Evolutionary conservation across 2,888 invertebrate genomes (phyloP).

Genomic region (Acrocera orbiculus): DNA sequence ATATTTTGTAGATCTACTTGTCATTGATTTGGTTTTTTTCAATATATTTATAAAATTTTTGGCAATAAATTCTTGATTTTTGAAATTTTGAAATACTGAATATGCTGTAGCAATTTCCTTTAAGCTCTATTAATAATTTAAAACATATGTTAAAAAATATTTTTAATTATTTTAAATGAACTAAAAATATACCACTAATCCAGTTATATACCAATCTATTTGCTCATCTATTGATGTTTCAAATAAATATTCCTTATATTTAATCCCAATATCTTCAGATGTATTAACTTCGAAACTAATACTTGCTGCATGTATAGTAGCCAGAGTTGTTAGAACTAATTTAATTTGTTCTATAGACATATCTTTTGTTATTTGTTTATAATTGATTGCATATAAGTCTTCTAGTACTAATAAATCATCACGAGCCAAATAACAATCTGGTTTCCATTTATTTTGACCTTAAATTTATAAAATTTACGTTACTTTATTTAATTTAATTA

Average conservation of each 20-base stretch:
- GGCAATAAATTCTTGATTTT: conserved; percentile 17
- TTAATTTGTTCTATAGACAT: conserved; percentile 20
- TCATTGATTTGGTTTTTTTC: conserved; percentile 20
- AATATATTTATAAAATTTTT: conserved; percentile 18
- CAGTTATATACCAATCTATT: conserved; percentile 7
- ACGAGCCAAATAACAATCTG: conserved; percentile 19
- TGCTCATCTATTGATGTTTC: conserved; percentile 7
- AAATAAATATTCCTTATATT: conserved; percentile 4
- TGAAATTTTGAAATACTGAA: conserved; percentile 14
- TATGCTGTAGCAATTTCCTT: conserved; percentile 16
- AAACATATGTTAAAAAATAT: not conserved
- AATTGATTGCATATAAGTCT: conserved; percentile 15
- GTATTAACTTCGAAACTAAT: conserved; percentile 19
- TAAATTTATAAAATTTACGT: conserved; percentile 1
- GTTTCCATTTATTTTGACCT: conserved; percentile 21
- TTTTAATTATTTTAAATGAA: not conserved
- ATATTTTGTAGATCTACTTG: conserved; percentile 23
- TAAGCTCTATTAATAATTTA: conserved; percentile 14
- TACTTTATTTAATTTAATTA: too few relatives aligned
- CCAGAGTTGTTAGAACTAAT: conserved; percentile 17
- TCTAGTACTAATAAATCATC: conserved; percentile 20
- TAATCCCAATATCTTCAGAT: conserved; percentile 4
- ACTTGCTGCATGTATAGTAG: conserved; percentile 21
- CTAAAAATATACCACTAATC: conserved; percentile 4
- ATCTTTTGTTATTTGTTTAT: not conserved